Evolutionary conservation across 2,113 vertebrate species (phyloP).

Genomic region (Hyla sarda): DNA sequence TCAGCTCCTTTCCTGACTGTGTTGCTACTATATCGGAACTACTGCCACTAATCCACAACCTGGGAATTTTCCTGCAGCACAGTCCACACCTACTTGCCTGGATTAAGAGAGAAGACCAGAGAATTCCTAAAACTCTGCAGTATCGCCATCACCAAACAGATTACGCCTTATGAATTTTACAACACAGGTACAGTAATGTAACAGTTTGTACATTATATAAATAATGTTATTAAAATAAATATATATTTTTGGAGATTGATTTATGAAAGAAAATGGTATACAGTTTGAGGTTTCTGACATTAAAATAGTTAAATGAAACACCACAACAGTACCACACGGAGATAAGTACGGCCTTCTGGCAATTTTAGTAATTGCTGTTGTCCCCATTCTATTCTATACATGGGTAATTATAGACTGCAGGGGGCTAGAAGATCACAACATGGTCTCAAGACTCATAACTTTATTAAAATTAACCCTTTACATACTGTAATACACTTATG

Average conservation of each 20-base stretch:
- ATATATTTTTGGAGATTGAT: not conserved
- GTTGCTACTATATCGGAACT: too few species aligned
- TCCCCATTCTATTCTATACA: conserved; percentile 28
- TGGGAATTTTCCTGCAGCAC: too few species aligned
- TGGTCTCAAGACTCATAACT: not conserved
- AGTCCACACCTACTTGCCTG: too few species aligned
- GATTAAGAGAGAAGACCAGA: too few species aligned
- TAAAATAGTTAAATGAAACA: not conserved
- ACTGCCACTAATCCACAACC: too few species aligned
- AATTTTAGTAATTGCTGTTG: conserved; percentile 18
- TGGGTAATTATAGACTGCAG: conserved; percentile 22
- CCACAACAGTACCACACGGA: conserved; percentile 10
- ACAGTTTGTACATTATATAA: not conserved
- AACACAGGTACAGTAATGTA: too few species aligned
- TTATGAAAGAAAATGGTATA: not conserved
- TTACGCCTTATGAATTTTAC: too few species aligned
- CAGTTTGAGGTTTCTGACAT: not conserved
- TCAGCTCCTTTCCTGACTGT: too few species aligned
- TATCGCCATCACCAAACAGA: too few species aligned
- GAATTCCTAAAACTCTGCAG: too few species aligned
- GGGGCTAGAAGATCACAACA: conserved; percentile 30
- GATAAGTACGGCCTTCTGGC: conserved; percentile 1
- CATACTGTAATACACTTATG: not conserved
- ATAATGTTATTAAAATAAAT: not conserved
- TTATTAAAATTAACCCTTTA: not conserved